Base-by-base conservation (phyloP, 2,888 invertebrate genomes). In the Andrena praecox region DNA sequence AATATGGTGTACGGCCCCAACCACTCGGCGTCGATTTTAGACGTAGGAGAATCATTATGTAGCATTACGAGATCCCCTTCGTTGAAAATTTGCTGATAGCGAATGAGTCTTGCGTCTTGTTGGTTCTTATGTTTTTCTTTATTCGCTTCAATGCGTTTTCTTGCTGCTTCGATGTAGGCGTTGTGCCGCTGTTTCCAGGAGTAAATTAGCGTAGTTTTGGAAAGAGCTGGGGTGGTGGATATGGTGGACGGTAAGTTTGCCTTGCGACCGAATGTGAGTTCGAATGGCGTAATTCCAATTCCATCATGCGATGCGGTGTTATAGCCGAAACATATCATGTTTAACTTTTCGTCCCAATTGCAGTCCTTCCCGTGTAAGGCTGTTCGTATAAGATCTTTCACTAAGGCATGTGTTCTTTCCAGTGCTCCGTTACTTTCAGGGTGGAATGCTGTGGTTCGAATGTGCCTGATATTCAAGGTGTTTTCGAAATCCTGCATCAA, bases 21-120 rank as follows among this genome's bases (percentile, higher is more conserved):
- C 67, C 52, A 67, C 29, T 67, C 67, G 12, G n/a, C n/a, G 42
- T 67, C 67, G 12, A 52, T 4, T 29, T 67, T 67, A 1, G 50
- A 5, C 7, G 1, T n/a, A 29, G 50, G 29, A 29, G 50, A 50
- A 31, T 52, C 52, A 29, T 67, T 67, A 31, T 67, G 67, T 8
- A 67, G n/a, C 16, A 52, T 5, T 8, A 54, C 67, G 1, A 8
- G 5, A 2, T 67, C 54, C 10, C 52, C 12, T n/a, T 10, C 20
- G 7, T 33, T 52, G 20, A 67, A 67, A 8, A 67, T 54, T 5
- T 20, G n/a, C 12, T 67, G 67, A 16, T 20, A 2, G 10, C 31
- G 8, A 20, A 67, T 54, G 29, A 31, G 50, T 10, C 12, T 31
- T 12, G 42, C 42, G 0, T 10, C 31, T n/a, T 33, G 20, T 12